These are phyloP conservation scores for Platanista minor DNA, from an alignment of 2,113 vertebrate species.

Conservation along the genomic window DNA sequence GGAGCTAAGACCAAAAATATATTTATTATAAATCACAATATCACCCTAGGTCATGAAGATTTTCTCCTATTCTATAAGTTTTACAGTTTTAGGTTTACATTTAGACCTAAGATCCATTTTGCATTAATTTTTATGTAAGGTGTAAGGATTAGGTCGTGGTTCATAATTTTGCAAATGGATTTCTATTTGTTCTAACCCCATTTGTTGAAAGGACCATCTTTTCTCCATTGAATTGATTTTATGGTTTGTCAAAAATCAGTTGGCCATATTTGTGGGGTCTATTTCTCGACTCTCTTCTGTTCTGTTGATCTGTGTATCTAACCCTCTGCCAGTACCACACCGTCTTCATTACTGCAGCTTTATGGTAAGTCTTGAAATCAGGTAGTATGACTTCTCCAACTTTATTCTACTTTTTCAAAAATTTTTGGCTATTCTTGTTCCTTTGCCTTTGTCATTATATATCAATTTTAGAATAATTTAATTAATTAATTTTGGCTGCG, in stretches of 20 bases:
- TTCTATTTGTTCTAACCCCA: background rate
- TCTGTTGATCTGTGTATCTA: background rate
- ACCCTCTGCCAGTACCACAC: background rate
- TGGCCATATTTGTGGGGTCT: background rate
- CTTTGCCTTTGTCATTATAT: background rate
- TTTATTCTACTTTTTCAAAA: background rate
- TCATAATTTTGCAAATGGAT: background rate
- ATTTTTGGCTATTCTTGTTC: background rate
- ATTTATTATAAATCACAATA: background rate
- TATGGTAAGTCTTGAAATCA: background rate
- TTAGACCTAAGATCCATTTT: background rate
- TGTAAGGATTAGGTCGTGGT: background rate
- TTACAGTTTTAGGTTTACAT: background rate
- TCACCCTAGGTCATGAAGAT: background rate
- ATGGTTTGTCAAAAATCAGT: background rate
- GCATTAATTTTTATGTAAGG: background rate
- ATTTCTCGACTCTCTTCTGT: background rate
- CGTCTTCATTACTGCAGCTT: background rate
- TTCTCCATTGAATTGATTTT: conserved; percentile 22
- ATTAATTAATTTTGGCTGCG: too few relatives aligned
- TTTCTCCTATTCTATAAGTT: background rate
- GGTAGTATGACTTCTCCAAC: background rate
- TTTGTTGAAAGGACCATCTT: background rate
- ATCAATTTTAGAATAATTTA: background rate
- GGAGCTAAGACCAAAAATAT: background rate